Evolutionary conservation across 2,888 invertebrate genomes (phyloP).

Genomic region (Troilus luridus): DNA sequence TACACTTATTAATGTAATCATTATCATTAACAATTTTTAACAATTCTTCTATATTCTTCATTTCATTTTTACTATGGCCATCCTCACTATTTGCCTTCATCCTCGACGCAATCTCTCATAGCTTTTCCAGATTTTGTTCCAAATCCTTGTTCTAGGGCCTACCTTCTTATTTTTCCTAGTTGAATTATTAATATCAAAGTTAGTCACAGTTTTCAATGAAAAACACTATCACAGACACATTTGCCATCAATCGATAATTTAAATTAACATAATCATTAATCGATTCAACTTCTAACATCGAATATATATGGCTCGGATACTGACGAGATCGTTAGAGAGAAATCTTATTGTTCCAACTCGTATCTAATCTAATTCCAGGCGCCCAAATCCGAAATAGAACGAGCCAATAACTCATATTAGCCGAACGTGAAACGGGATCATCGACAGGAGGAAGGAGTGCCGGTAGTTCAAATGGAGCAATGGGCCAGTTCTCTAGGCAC

Average conservation of each 20-base stretch:
- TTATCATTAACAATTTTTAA: no score
- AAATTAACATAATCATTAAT: background rate
- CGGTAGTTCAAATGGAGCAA: background rate
- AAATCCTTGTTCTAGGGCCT: no score
- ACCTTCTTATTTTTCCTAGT: no score
- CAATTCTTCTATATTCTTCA: no score
- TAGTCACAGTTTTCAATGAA: background rate
- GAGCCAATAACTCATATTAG: conserved; percentile 36
- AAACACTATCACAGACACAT: background rate
- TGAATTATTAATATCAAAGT: no score
- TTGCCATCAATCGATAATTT: background rate
- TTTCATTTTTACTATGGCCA: no score
- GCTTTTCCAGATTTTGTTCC: no score
- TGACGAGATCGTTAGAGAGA: background rate
- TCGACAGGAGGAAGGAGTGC: conserved; percentile 7
- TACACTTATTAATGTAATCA: no score
- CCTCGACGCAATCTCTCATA: no score
- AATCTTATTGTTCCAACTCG: background rate
- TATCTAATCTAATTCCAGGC: background rate
- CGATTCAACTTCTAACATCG: background rate
- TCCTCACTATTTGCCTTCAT: no score
- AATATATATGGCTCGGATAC: background rate
- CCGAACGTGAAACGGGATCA: conserved; percentile 11
- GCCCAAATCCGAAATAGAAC: conserved; percentile 1
- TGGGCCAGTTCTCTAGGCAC: background rate